phyloP scores from a whole-genome alignment of 2,888 invertebrate species.

The Eupithecia abbreviata region DNA sequence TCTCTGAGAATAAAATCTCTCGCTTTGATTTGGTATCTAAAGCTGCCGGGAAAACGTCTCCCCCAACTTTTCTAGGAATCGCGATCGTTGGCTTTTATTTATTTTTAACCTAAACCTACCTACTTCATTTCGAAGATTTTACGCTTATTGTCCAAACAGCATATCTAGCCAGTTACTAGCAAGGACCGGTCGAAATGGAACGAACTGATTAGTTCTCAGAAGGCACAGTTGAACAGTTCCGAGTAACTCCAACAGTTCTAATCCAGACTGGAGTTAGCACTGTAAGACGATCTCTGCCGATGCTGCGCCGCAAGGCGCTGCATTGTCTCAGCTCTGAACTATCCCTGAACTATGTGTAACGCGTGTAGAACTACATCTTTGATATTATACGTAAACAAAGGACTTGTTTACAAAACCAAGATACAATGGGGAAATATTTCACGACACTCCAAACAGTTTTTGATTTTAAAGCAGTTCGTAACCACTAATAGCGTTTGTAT shows the following conservation, averaged over 20 bases:
- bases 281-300: neutral
- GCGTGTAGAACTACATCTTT: neutral
- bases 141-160: neutral
- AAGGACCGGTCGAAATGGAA: too few species aligned
- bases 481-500: too few species aligned
- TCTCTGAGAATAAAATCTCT: too few species aligned
- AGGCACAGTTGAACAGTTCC: neutral
- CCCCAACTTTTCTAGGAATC: too few species aligned
- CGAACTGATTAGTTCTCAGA: neutral
- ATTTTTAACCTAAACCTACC: too few species aligned
- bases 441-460: too few species aligned
- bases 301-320: neutral
- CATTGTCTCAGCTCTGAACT: neutral
- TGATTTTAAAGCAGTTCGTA: too few species aligned
- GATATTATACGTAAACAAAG: neutral
- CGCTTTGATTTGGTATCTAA: too few species aligned
- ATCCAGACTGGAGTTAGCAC: neutral
- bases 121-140: neutral
- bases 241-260: neutral
- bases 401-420: too few species aligned
- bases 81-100: too few species aligned
- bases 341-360: neutral
- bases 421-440: neutral
- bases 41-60: too few species aligned
- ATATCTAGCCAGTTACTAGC: neutral